Evolutionary conservation across 2,888 invertebrate species (phyloP).

Genomic region (Nemotelus nigrinus): DNA sequence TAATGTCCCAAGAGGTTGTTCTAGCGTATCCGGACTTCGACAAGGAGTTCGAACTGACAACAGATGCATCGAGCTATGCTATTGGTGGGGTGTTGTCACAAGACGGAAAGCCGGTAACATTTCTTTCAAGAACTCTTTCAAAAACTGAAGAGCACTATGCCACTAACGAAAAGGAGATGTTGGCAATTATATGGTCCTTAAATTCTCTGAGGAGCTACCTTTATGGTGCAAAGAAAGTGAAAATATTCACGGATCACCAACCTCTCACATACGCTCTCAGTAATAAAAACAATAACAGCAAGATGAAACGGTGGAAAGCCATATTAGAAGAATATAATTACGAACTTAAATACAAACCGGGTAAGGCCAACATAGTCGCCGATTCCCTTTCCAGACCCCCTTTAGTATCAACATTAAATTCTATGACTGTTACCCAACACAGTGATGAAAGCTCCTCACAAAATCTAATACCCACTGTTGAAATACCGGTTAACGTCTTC

Average conservation of each 20-base stretch:
- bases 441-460: neutral
- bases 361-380: neutral
- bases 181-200: slow-evolving; percentile 1
- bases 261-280: neutral
- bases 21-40: neutral
- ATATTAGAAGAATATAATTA: neutral
- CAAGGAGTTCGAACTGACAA: neutral
- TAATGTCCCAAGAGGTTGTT: neutral
- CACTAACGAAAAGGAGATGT: neutral
- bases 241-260: slow-evolving; percentile 4
- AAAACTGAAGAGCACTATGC: neutral
- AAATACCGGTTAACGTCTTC: neutral
- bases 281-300: neutral
- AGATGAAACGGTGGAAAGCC: neutral
- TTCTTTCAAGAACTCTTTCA: neutral
- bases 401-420: no score
- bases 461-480: slow-evolving; percentile 5
- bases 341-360: neutral
- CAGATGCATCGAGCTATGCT: neutral
- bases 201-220: slow-evolving; percentile 7
- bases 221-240: neutral
- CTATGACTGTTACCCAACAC: neutral
- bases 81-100: neutral
- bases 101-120: neutral
- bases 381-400: neutral